A percentile compares a stretch with the other conserved stretches of the same genome.
phyloP scores from a whole-genome alignment of 2,888 invertebrate species.

The Neria commutata region DNA sequence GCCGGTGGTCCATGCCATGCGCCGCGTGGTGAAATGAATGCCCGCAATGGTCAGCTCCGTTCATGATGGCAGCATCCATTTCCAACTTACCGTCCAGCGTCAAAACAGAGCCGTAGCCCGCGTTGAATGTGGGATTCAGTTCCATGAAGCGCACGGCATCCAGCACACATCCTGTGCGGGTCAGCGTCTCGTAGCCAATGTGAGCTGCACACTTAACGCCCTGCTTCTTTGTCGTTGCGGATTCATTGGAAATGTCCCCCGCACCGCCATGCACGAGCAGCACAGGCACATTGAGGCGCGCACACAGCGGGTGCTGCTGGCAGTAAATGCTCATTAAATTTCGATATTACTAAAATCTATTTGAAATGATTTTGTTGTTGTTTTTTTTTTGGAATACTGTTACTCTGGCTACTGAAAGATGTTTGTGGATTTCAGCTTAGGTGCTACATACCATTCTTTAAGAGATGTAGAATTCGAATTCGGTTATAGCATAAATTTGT shows the following conservation, averaged over 20 bases:
- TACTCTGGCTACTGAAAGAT: too few relatives aligned
- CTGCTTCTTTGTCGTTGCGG: slow-evolving; percentile 67
- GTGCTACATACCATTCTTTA: too few relatives aligned
- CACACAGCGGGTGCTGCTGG: too few relatives aligned
- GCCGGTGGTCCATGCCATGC: slow-evolving; percentile 73
- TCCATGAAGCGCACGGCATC: slow-evolving; percentile 80
- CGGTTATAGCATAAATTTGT: too few relatives aligned
- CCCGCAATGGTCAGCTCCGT: slow-evolving; percentile 74
- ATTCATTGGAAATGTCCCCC: slow-evolving; percentile 71
- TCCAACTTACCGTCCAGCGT: slow-evolving; percentile 79
- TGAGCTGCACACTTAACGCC: slow-evolving; percentile 71
- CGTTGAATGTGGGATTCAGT: slow-evolving; percentile 78
- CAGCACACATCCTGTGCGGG: slow-evolving; percentile 65
- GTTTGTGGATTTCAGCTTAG: too few relatives aligned
- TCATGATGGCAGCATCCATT: slow-evolving; percentile 86
- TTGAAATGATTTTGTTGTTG: too few relatives aligned
- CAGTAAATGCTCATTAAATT: too few relatives aligned
- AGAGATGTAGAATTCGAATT: too few relatives aligned
- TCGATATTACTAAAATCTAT: too few relatives aligned
- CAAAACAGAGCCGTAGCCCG: slow-evolving; percentile 81
- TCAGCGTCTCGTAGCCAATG: slow-evolving; percentile 66
- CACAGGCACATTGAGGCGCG: too few relatives aligned
- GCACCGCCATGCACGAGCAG: slow-evolving; percentile 83
- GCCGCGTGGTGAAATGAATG: slow-evolving; percentile 70
- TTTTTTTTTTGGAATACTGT: too few relatives aligned